Evolutionary conservation across 2,113 vertebrate species (phyloP), one percentile per base, ranked within the genome.

Genomic region (Cavia aperea): DNA sequence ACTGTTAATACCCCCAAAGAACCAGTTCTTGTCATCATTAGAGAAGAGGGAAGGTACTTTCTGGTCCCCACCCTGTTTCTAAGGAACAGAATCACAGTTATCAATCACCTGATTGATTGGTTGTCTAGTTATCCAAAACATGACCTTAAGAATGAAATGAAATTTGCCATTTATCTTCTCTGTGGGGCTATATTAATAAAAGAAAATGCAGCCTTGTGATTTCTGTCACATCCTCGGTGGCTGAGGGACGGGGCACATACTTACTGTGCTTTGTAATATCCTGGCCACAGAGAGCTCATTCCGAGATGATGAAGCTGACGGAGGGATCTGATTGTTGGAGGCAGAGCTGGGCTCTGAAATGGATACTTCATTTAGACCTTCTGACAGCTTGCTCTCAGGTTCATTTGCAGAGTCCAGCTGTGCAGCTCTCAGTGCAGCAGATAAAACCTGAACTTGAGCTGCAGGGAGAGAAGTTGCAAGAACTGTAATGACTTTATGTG

Each of bases 391-490:
- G 87, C 75, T 75, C 31, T 95, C 91, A 0, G 91, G 97, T 6
- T 97, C 97, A 29, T 54, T 72, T 60, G 94, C 92, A 12, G 96
- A 98, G 94, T 98, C 98, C 15, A 98, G 98, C 97, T 98, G 98
- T 24, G 98, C 97, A 51, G 98, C 98, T 95, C 98, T 98, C 89
- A 98, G 97, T 36, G 98, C 98, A 36, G 98, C 98, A 75, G 98
- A 98, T 89, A 99, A 93, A 56, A 98, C 99, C 97, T 98, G 98
- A 63, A 98, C 98, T 97, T 98, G 98, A 97, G 98, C 98, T 98
- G 96, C 56, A 94, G 7, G 79, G 77, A 96, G 93, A 89, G 81
- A 95, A 66, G 92, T 0, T 1, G 9, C 13, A 23, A 81, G 75
- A 81, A 73, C 31, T 49, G 70, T 49, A 81, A 72, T 39, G 39